A percentile compares a stretch with the other conserved stretches of the same genome.
These are phyloP conservation scores for Axis porcinus DNA, from an alignment of 2,113 vertebrate genomes.

Conservation along the genomic window DNA sequence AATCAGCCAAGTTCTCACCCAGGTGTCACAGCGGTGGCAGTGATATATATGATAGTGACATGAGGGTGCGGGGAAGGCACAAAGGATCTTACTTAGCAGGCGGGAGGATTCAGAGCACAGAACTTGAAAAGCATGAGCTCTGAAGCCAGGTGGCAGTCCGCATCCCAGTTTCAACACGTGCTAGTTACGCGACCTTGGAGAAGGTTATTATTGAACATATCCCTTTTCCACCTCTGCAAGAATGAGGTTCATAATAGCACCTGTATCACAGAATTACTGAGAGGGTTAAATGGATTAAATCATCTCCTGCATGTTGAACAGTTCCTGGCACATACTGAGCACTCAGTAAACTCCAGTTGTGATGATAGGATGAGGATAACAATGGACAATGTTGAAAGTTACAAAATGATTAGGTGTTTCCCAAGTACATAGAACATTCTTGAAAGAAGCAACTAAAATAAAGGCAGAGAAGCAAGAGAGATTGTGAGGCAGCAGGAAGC, in stretches of 20 bases:
- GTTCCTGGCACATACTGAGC: not conserved
- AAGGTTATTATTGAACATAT: not conserved
- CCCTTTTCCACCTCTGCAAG: not conserved
- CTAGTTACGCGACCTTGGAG: not conserved
- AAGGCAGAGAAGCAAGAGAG: not conserved
- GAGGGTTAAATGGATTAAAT: not conserved
- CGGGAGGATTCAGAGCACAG: not conserved
- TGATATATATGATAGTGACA: not conserved
- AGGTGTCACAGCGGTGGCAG: conserved; percentile 57
- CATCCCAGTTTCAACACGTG: not conserved
- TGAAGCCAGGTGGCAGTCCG: not conserved
- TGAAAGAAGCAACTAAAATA: not conserved
- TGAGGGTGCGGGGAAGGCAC: not conserved
- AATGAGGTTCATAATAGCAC: not conserved
- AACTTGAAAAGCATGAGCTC: not conserved
- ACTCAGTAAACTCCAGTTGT: not conserved
- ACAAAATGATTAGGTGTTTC: not conserved
- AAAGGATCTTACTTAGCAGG: not conserved
- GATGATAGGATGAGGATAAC: not conserved
- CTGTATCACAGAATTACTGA: not conserved
- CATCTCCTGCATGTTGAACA: not conserved
- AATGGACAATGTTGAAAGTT: not conserved
- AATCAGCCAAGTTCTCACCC: conserved; percentile 50
- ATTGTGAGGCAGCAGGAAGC: not conserved
- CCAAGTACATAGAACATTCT: not conserved